phyloP scores from a whole-genome alignment of 2,113 vertebrate species.

The Dinomys branickii region DNA sequence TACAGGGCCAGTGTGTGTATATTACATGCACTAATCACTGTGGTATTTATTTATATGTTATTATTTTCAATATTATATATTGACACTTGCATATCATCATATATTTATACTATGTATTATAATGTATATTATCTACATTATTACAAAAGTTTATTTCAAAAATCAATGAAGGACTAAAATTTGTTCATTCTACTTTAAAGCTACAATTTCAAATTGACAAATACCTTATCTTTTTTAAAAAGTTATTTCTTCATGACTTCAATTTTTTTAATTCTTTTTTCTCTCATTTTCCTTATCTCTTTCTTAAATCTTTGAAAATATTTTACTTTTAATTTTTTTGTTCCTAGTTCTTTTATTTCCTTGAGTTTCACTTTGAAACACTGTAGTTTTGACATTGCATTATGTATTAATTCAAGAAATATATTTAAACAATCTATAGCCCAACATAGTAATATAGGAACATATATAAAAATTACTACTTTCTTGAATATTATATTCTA shows the following conservation, averaged over 20 bases:
- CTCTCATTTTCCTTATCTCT: constrained; percentile 14
- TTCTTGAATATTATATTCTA: constrained; percentile 18
- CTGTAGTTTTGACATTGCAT: neutral
- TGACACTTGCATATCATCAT: neutral
- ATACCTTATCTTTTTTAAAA: neutral
- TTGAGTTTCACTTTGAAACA: neutral
- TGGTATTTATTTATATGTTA: neutral
- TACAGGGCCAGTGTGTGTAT: neutral
- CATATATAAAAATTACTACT: neutral
- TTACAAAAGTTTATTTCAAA: neutral
- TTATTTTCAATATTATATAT: neutral
- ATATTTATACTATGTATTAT: neutral
- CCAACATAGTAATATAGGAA: neutral
- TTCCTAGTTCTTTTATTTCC: neutral
- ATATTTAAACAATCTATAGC: neutral
- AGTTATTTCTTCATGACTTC: neutral
- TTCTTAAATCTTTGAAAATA: neutral
- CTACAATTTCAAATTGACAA: neutral
- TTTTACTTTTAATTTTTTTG: neutral
- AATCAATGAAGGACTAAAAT: neutral
- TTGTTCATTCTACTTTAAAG: neutral
- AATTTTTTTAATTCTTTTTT: neutral
- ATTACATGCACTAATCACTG: neutral
- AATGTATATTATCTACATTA: neutral
- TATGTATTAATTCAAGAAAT: neutral